Evolutionary conservation across 2,113 vertebrate genomes (phyloP).

Genomic region (Catharus minimus): DNA sequence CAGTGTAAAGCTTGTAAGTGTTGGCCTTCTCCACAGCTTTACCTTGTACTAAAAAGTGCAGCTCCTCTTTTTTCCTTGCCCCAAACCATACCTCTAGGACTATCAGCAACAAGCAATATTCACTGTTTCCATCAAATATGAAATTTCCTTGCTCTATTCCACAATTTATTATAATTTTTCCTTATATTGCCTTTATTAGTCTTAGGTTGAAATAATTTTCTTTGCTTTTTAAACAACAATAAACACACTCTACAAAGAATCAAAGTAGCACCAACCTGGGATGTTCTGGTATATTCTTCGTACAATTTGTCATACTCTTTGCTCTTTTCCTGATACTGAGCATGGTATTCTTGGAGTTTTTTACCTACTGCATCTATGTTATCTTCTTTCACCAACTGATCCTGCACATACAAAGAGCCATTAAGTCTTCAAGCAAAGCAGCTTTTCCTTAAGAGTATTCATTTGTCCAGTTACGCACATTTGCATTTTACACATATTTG

Average conservation of each 20-base stretch:
- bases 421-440: constrained; percentile 36
- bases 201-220: neutral
- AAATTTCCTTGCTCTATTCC: neutral
- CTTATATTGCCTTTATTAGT: neutral
- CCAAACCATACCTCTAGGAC: neutral
- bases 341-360: constrained; percentile 92
- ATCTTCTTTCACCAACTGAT: constrained; percentile 91
- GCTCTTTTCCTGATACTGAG: constrained; percentile 92
- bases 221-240: neutral
- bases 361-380: constrained; percentile 90
- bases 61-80: neutral
- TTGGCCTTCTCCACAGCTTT: neutral
- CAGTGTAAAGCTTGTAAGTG: neutral
- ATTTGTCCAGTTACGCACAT: neutral
- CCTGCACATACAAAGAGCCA: constrained; percentile 47
- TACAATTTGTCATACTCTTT: constrained; percentile 92
- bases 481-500: constrained; percentile 2
- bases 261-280: constrained; percentile 83
- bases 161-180: neutral
- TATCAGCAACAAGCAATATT: neutral
- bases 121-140: neutral
- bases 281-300: constrained; percentile 91
- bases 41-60: neutral
- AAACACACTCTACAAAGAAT: neutral
- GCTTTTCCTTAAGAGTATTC: constrained; percentile 11